These are phyloP conservation scores for Acanthosepion lycidas DNA, from an alignment of 2,888 invertebrate species.

Conservation along the genomic window DNA sequence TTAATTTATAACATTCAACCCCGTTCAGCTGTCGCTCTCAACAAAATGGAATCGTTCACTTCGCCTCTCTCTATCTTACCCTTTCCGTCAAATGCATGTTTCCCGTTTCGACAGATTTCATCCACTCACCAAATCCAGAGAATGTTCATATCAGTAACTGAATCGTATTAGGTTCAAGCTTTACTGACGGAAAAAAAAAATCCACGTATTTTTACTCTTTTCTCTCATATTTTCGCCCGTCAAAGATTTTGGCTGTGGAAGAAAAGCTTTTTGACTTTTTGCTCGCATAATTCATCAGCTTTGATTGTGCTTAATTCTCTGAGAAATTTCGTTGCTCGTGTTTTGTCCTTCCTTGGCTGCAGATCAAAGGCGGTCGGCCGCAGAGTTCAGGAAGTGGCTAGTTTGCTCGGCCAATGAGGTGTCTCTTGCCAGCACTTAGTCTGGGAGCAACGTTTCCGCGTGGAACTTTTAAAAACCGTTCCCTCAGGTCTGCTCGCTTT, in stretches of 20 bases:
- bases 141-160: no score
- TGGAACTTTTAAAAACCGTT: not conserved
- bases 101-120: not conserved
- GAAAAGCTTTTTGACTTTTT: slow-evolving; percentile 9
- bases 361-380: slow-evolving; percentile 3
- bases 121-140: not conserved
- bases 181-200: no score
- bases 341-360: not conserved
- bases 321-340: not conserved
- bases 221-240: not conserved
- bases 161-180: no score
- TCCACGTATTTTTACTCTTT: no score
- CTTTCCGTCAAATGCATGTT: not conserved
- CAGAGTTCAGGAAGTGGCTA: slow-evolving; percentile 18
- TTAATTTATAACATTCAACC: not conserved
- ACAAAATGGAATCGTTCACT: not conserved
- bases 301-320: slow-evolving; percentile 20
- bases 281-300: not conserved
- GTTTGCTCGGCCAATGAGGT: not conserved
- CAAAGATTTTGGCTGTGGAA: not conserved
- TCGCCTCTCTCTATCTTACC: not conserved
- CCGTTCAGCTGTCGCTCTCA: not conserved
- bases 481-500: not conserved
- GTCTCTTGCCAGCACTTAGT: slow-evolving; percentile 6
- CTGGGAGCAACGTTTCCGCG: not conserved